Base-by-base conservation (phyloP, 2,113 vertebrate species). In the Ammodytes dubius region DNA sequence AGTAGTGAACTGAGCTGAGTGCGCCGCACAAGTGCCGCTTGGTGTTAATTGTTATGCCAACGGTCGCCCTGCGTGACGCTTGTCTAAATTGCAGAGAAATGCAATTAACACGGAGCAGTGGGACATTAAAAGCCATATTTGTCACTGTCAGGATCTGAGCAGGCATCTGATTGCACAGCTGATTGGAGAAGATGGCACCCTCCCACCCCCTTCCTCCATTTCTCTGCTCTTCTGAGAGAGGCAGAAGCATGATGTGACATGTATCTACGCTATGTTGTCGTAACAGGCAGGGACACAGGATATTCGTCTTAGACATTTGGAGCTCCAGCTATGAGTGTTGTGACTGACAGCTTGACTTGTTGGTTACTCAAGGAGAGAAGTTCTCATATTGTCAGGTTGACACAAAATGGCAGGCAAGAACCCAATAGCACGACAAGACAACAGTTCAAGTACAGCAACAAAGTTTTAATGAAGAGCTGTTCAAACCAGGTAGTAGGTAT, bases 121-220 rank as follows among this genome's bases (percentile, higher is more conserved):
- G 93, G 93, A 94, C 88, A 90, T 91, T 94, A 94, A 94, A 90
- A 89, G 91, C 86, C 87, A 89, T 90, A 94, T 94, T 94, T 94
- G 90, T 95, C 92, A 93, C 92, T 92, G 92, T 93, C 87, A 85
- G 90, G 69, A 87, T 92, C 81, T 77, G 84, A 83, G 87, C 72
- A 74, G 78, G 79, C 79, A 58, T 87, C 87, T 93, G 93, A 94
- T 94, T 94, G 85, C 85, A 61, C 77, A 90, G 76, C 87, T 94
- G 92, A 95, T 94, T 94, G 84, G 84, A 83, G 73, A 87, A 83
- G 80, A 90, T 87, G 82, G 72, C 73, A 61, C 50, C 63, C 66
- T 60, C 13, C 50, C 7, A 50, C 69, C 19, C 37, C 70, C 49
- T 52, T 42, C 10, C 60, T 69, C 12, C n/a, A 49, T 65, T 19